Evolutionary conservation across 2,113 vertebrate genomes (phyloP).

Genomic region (Dasypus novemcinctus): DNA sequence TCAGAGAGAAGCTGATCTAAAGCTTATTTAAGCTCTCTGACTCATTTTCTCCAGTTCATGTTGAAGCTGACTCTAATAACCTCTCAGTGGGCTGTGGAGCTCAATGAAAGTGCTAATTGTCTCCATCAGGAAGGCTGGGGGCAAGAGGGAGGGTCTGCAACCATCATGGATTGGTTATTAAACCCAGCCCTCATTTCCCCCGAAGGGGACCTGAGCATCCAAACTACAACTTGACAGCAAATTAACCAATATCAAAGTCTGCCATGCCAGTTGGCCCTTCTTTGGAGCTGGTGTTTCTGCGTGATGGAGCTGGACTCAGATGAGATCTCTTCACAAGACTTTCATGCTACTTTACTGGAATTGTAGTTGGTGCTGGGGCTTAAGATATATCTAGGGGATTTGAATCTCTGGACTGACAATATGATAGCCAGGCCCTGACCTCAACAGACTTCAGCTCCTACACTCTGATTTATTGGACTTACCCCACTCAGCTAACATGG

Average conservation of each 20-base stretch:
- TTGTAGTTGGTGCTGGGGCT: no score
- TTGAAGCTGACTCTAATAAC: background rate
- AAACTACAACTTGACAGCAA: background rate
- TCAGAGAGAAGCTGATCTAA: background rate
- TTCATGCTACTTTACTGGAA: no score
- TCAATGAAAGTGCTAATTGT: background rate
- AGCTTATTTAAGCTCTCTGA: background rate
- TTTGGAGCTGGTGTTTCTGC: no score
- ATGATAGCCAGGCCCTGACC: no score
- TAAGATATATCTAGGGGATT: no score
- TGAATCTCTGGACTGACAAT: no score
- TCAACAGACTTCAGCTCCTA: no score
- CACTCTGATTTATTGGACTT: no score
- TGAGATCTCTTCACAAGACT: no score
- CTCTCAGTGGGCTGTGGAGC: background rate
- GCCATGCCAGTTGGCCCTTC: no score
- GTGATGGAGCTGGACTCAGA: no score
- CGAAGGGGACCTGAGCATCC: background rate
- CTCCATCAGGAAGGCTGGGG: background rate
- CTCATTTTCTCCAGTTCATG: background rate
- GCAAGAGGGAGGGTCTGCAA: background rate
- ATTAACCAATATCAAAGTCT: background rate
- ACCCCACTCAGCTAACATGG: no score
- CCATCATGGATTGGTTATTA: background rate
- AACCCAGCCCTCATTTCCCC: accelerated